Evolutionary conservation across 2,113 vertebrate species (phyloP).

Genomic region (Syngnathoides biaculeatus): DNA sequence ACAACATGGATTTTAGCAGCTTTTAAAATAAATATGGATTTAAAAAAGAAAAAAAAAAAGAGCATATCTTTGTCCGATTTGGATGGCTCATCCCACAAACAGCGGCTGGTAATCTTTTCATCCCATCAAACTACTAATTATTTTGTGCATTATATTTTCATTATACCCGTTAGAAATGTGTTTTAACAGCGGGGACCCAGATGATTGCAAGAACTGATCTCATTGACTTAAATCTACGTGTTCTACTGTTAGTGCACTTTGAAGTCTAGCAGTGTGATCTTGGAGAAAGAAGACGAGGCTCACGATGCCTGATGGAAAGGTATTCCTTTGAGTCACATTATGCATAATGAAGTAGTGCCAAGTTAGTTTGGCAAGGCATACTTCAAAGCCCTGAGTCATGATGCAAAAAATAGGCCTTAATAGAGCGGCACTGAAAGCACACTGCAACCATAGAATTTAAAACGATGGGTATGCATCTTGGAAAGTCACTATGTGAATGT

Average conservation of each 20-base stretch:
- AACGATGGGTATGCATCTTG: neutral
- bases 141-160: neutral
- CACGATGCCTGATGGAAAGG: conserved; percentile 15
- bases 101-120: neutral
- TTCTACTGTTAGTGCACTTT: neutral
- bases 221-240: neutral
- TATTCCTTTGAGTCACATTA: conserved; percentile 14
- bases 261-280: neutral
- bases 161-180: too few species aligned
- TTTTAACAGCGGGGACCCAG: neutral
- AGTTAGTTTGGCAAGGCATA: conserved; percentile 2
- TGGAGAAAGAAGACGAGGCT: conserved; percentile 6
- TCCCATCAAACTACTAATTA: neutral
- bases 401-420: conserved; percentile 27
- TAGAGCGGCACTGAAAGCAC: neutral
- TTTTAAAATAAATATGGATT: neutral
- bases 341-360: conserved; percentile 11
- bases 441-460: neutral
- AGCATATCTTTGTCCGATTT: neutral
- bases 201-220: neutral
- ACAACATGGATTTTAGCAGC: neutral
- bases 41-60: too few species aligned
- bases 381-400: conserved; percentile 15
- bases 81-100: too few species aligned
- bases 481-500: neutral